Conservation (phyloP, 37 sponge, comb jelly and placozoan species). For the Tethya wilhelma region DNA sequence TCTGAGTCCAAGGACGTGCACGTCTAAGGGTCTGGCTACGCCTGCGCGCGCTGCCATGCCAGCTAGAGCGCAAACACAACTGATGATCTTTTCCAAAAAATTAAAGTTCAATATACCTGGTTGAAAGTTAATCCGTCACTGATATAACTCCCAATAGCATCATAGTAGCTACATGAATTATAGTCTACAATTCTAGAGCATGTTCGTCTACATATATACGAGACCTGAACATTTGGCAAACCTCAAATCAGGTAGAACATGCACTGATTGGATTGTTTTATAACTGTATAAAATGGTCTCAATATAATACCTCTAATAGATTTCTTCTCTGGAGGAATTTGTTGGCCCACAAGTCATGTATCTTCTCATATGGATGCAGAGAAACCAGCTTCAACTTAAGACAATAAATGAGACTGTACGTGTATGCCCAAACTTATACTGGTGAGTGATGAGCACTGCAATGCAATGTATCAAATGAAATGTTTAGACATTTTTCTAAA, state of each 20-base stretch:
- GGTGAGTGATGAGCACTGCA: no score
- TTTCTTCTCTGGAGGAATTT: not conserved
- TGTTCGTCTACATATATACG: constrained; percentile 18
- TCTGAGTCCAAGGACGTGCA: no score
- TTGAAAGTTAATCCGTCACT: not conserved
- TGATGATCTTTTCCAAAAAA: not conserved
- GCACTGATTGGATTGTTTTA: constrained; percentile 9
- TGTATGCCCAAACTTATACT: no score
- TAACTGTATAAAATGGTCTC: no score
- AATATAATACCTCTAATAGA: not conserved
- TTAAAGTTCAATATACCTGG: not conserved
- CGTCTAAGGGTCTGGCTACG: no score
- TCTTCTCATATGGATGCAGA: constrained; percentile 38
- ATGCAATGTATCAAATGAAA: no score
- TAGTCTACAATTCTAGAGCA: constrained; percentile 27
- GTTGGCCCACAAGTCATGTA: constrained; percentile 23
- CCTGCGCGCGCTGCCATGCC: no score
- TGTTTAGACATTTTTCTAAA: no score
- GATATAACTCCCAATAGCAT: not conserved
- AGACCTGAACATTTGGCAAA: no score
- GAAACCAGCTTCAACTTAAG: constrained; percentile 8
- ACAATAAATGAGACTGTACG: no score
- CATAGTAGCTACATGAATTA: not conserved
- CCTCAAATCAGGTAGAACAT: constrained; percentile 34
- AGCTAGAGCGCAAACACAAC: no score